phyloP scores from a whole-genome alignment of 1,140 invertebrate genomes.

The Berghia stephanieae region DNA sequence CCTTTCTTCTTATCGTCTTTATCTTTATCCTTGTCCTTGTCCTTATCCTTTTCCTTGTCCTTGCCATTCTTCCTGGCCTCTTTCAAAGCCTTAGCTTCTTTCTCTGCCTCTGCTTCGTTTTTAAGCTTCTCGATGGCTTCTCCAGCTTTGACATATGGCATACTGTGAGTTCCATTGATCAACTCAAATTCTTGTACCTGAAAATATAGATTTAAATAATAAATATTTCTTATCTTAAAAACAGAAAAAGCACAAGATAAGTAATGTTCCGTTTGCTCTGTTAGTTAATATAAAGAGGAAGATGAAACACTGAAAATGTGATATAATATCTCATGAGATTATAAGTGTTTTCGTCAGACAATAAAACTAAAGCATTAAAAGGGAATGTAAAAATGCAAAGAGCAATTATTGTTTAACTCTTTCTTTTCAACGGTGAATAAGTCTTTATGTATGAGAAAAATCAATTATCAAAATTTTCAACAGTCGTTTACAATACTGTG shows the following conservation, averaged over 20 bases:
- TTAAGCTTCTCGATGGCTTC: slow-evolving; percentile 71
- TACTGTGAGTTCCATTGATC: slow-evolving; percentile 97
- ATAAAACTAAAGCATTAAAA: no score
- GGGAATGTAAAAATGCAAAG: no score
- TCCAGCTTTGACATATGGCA: slow-evolving; percentile 80
- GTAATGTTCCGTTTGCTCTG: no score
- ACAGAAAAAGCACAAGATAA: background rate
- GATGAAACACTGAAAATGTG: no score
- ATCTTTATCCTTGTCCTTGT: slow-evolving; percentile 49
- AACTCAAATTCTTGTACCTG: slow-evolving; percentile 95
- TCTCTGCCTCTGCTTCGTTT: slow-evolving; percentile 60
- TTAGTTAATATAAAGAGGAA: no score
- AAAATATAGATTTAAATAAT: slow-evolving; percentile 14
- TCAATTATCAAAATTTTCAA: no score
- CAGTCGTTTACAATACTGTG: no score
- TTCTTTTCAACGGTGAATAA: no score
- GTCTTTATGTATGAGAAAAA: no score
- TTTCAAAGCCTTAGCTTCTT: slow-evolving; percentile 48
- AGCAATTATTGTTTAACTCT: no score
- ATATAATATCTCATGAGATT: no score
- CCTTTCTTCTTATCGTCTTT: slow-evolving; percentile 40
- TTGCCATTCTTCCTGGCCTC: slow-evolving; percentile 67
- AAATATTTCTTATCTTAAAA: background rate
- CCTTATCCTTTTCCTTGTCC: slow-evolving; percentile 62
- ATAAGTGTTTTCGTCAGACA: no score